Percentiles rank a stretch among this genome's conserved stretches.
phyloP scores from a whole-genome alignment of 1,140 invertebrate genomes.

The Orussus abietinus region DNA sequence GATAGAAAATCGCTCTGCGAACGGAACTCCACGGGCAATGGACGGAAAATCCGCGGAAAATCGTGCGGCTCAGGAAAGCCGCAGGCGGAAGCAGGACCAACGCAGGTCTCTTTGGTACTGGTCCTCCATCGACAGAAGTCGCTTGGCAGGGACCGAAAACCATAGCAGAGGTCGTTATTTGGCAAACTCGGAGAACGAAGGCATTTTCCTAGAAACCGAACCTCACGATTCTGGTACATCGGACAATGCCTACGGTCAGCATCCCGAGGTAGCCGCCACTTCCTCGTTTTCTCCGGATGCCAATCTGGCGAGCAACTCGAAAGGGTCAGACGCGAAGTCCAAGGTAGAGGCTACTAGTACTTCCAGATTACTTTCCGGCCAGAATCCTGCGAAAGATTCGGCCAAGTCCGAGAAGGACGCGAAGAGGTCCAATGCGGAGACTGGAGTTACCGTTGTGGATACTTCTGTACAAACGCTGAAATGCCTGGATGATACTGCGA shows the following conservation, averaged over 20 bases:
- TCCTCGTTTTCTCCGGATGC: not conserved
- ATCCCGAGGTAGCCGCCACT: not conserved
- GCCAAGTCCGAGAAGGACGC: slow-evolving; percentile 6
- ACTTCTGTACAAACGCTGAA: not conserved
- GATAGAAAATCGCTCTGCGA: slow-evolving; percentile 10
- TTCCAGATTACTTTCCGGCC: not conserved
- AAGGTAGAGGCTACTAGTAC: not conserved
- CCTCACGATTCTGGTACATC: slow-evolving; percentile 10
- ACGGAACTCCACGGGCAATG: slow-evolving; percentile 7
- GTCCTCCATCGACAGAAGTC: slow-evolving; percentile 7
- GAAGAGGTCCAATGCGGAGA: not conserved
- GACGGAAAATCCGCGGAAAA: slow-evolving; percentile 12
- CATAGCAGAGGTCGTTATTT: slow-evolving; percentile 1
- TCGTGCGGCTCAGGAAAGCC: slow-evolving; percentile 3
- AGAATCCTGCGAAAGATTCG: not conserved
- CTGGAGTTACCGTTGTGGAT: not conserved
- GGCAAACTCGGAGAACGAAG: slow-evolving; percentile 17
- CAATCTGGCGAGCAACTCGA: not conserved
- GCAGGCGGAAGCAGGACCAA: slow-evolving; percentile 1
- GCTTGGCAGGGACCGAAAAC: slow-evolving; percentile 1
- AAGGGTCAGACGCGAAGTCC: not conserved
- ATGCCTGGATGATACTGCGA: not conserved
- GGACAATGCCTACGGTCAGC: not conserved
- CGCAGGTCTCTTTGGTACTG: slow-evolving; percentile 8
- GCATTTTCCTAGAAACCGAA: slow-evolving; percentile 20